Evolutionary conservation across 2,888 invertebrate species (phyloP), one percentile per base, ranked within the genome.

Genomic region (Drosophila lutescens): DNA sequence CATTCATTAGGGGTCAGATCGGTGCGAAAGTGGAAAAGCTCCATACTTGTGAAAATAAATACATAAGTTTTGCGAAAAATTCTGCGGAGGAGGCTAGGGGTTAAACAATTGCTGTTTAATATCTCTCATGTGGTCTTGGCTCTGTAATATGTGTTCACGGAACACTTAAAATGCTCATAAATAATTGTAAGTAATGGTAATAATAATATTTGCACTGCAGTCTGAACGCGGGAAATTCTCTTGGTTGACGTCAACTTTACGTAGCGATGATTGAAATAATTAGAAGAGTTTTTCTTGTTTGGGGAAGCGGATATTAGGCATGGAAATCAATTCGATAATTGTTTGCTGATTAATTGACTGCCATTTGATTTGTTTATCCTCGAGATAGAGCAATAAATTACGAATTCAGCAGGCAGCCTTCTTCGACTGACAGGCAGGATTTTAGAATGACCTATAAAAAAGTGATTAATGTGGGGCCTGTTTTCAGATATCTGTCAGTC

Each of bases 171-270:
- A 13, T 30, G 46, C 26, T 79, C 74, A 50, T 86, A 88, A 86
- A 82, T 86, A 77, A 74, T 55, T 74, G 69, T 69, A 63, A 78
- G 75, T 78, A 67, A 69, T 62, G 78, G 41, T 63, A 65, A 71
- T 73, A 77, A 77, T 73, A 86, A 79, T 77, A 82, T 82, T 54
- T 82, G 67, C 46, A 70, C 57, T 68, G 56, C 67, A 63, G 55
- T 1, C 41, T 15, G 15, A 15, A 20, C 12, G 26, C 10, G 13
- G 15, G 15, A 60, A 44, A 15, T 34, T 12, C 13, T 10, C 15
- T 41, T n/a, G 32, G 15, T 7, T 47, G 23, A 54, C 38, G 54
- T 40, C 15, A 38, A 41, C 50, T 32, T 47, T 6, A 44, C 50
- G 26, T 49, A 50, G 30, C 50, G 49, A 9, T 66, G 68, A 62